Percentiles rank a stretch among this genome's conserved stretches.
Conservation (phyloP, 2,797 vertebrate genomes). For the Adelosebastes latens region DNA sequence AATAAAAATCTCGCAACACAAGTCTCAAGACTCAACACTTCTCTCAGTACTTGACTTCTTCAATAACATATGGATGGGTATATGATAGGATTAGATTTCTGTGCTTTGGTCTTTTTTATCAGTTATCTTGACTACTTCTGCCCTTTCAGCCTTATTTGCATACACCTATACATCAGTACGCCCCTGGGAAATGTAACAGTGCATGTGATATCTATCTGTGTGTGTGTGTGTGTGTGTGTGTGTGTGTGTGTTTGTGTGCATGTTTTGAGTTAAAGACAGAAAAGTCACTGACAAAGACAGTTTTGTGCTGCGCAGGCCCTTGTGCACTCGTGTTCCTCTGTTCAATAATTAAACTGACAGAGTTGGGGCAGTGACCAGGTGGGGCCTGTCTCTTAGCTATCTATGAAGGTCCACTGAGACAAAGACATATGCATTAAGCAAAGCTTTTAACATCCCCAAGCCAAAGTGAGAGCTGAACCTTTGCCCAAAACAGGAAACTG, state of each 20-base stretch:
- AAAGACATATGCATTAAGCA: constrained; percentile 64
- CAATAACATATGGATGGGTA: constrained; percentile 5
- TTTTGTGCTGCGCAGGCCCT: background rate
- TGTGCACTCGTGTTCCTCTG: constrained; percentile 19
- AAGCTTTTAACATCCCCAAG: constrained; percentile 63
- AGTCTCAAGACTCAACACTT: constrained; percentile 16
- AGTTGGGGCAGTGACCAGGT: constrained; percentile 46
- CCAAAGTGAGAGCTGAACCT: constrained; percentile 47
- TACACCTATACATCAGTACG: background rate
- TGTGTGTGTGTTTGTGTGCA: background rate
- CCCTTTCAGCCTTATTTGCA: constrained; percentile 10
- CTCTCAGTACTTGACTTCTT: constrained; percentile 4
- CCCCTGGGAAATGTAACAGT: background rate
- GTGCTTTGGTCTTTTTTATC: constrained; percentile 2
- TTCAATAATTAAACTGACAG: constrained; percentile 75
- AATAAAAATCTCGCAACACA: constrained; percentile 28
- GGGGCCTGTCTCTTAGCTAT: constrained; percentile 42
- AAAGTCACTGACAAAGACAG: constrained; percentile 10
- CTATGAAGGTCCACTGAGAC: constrained; percentile 53
- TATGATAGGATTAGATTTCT: constrained; percentile 1
- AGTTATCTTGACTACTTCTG: background rate
- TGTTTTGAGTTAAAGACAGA: constrained; percentile 15
- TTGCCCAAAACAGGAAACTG: constrained; percentile 59
- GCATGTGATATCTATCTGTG: background rate
- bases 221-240: background rate